A percentile compares a stretch with the other conserved stretches of the same genome.
Evolutionary conservation across 1,140 invertebrate species (phyloP).

Genomic region (Samia ricini): DNA sequence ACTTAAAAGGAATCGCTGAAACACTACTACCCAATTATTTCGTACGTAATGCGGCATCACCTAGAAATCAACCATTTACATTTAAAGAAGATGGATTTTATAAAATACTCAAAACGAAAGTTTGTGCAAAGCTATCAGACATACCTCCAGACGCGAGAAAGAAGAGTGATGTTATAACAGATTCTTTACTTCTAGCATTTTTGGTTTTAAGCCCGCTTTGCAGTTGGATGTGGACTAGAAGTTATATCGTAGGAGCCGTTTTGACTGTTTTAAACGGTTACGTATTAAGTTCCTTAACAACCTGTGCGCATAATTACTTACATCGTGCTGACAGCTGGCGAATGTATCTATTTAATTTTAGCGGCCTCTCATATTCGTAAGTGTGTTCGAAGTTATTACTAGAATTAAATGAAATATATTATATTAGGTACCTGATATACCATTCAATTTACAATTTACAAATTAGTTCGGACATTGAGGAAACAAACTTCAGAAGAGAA

Average conservation of each 20-base stretch:
- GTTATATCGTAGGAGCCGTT: constrained; percentile 38
- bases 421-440: too few relatives aligned
- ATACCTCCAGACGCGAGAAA: constrained; percentile 46
- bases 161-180: constrained; percentile 76
- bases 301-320: constrained; percentile 89
- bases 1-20: constrained; percentile 78
- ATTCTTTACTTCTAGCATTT: constrained; percentile 75
- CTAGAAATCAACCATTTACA: constrained; percentile 82
- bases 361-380: constrained; percentile 81
- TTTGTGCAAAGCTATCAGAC: constrained; percentile 72
- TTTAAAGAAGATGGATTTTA: constrained; percentile 86
- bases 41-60: constrained; percentile 73
- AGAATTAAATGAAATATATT: too few relatives aligned
- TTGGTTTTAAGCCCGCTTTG: constrained; percentile 76
- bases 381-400: constrained; percentile 28
- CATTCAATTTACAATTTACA: too few relatives aligned
- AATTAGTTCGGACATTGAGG: too few relatives aligned
- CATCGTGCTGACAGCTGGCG: constrained; percentile 89
- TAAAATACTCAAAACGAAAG: constrained; percentile 80
- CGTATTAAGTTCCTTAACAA: constrained; percentile 77
- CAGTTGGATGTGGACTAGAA: constrained; percentile 67
- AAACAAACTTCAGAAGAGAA: too few relatives aligned
- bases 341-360: constrained; percentile 89
- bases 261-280: constrained; percentile 62
- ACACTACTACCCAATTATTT: constrained; percentile 81